Conservation (phyloP, 2,797 vertebrate species). For the Sebastes minor region DNA sequence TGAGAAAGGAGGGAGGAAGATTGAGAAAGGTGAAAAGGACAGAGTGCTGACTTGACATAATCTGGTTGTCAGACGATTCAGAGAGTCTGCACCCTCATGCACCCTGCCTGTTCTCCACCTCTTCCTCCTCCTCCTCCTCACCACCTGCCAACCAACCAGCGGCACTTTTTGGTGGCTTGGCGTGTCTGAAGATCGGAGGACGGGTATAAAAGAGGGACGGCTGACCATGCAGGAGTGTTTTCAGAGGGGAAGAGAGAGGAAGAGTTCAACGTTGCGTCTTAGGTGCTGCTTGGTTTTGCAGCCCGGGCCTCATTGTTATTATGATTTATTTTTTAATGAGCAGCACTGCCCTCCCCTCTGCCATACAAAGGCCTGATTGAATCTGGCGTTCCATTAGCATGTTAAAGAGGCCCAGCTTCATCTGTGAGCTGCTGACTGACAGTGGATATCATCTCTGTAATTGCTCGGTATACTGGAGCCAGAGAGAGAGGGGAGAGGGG, state of each 20-base stretch:
- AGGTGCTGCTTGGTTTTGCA: conserved; percentile 59
- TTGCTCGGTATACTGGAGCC: conserved; percentile 74
- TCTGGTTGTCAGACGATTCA: conserved; percentile 50
- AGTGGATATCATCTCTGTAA: conserved; percentile 87
- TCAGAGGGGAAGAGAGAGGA: conserved; percentile 2
- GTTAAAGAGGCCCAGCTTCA: conserved; percentile 82
- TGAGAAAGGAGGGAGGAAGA: conserved; percentile 1
- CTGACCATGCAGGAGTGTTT: background rate
- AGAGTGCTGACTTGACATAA: conserved; percentile 52
- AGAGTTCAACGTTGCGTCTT: conserved; percentile 12
- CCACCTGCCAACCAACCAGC: background rate
- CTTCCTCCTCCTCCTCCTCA: background rate
- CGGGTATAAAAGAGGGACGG: background rate
- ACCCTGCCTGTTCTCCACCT: background rate
- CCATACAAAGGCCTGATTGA: conserved; percentile 81
- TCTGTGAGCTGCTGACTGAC: conserved; percentile 84
- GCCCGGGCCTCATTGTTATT: conserved; percentile 76
- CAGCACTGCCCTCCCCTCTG: conserved; percentile 63
- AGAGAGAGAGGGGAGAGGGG: conserved; percentile 21
- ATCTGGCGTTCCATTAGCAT: conserved; percentile 84
- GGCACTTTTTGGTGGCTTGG: background rate
- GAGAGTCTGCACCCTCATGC: conserved; percentile 12
- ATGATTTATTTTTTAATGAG: conserved; percentile 82
- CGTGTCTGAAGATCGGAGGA: background rate
- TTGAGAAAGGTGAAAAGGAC: background rate